Evolutionary conservation across 2,113 vertebrate species (phyloP).

Genomic region (Suricata suricatta): DNA sequence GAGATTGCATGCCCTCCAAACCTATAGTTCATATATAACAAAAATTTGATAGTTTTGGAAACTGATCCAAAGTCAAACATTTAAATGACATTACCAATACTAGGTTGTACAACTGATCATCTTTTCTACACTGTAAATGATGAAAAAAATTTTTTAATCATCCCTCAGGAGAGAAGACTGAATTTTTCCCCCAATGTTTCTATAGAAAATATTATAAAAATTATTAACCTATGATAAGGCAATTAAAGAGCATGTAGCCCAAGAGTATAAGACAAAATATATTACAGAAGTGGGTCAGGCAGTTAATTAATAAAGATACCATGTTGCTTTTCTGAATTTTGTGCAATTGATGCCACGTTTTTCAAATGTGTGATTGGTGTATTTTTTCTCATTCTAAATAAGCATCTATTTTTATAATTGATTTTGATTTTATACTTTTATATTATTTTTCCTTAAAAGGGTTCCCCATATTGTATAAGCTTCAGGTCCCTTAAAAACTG

Average conservation of each 20-base stretch:
- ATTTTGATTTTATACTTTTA: background rate
- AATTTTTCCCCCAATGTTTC: background rate
- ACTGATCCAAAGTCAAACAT: background rate
- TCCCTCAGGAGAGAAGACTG: background rate
- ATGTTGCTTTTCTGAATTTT: background rate
- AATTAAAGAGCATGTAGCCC: background rate
- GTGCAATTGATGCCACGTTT: background rate
- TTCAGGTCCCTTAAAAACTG: background rate
- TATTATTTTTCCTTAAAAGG: background rate
- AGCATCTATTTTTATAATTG: background rate
- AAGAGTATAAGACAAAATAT: background rate
- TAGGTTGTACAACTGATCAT: background rate
- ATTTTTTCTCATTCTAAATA: conserved; percentile 33
- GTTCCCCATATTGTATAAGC: background rate
- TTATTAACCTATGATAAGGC: background rate
- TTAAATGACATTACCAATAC: background rate
- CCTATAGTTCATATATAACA: background rate
- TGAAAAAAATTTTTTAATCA: background rate
- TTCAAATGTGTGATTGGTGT: background rate
- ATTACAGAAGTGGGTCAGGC: background rate
- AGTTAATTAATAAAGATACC: background rate
- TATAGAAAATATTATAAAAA: background rate
- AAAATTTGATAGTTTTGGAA: background rate
- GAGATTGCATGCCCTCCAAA: background rate
- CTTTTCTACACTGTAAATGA: background rate